Percentiles rank a stretch among this genome's conserved stretches.
These are phyloP conservation scores for Drosophila buzzatii DNA, from an alignment of 2,888 invertebrate genomes.

Conservation along the genomic window DNA sequence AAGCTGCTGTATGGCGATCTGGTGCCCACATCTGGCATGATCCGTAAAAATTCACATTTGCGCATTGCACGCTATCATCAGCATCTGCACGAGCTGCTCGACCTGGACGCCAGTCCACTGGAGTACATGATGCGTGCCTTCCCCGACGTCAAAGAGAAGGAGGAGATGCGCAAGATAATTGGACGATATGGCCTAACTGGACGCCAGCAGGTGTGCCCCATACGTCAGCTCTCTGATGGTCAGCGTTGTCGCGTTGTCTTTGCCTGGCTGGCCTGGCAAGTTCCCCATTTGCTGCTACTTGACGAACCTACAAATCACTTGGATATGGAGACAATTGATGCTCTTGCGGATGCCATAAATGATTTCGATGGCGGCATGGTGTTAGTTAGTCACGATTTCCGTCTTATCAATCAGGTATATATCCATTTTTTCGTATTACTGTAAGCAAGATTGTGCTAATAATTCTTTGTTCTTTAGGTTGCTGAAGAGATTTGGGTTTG, in stretches of 20 bases:
- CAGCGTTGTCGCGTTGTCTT: slow-evolving; percentile 99
- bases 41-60: slow-evolving; percentile 98
- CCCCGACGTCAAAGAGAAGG: slow-evolving; percentile 98
- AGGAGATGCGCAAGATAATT: slow-evolving; percentile 99
- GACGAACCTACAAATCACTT: slow-evolving; percentile 96
- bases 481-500: slow-evolving; percentile 99
- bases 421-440: too few species aligned
- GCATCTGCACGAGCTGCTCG: slow-evolving; percentile 98
- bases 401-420: slow-evolving; percentile 97
- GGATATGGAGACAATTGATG: slow-evolving; percentile 99
- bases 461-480: slow-evolving; percentile 89
- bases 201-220: slow-evolving; percentile 92
- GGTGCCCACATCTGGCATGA: slow-evolving; percentile 97
- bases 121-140: slow-evolving; percentile 99
- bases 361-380: slow-evolving; percentile 99
- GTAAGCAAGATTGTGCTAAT: not conserved
- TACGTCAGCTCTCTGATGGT: slow-evolving; percentile 93
- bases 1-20: slow-evolving; percentile 98
- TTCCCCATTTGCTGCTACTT: slow-evolving; percentile 95
- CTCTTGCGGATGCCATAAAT: slow-evolving; percentile 98
- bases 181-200: slow-evolving; percentile 99
- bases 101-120: slow-evolving; percentile 96
- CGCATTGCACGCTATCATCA: slow-evolving; percentile 99
- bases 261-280: slow-evolving; percentile 99
- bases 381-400: slow-evolving; percentile 99